Base-by-base conservation (phyloP, 2,888 invertebrate genomes). In the Drosophila hamatofila region DNA sequence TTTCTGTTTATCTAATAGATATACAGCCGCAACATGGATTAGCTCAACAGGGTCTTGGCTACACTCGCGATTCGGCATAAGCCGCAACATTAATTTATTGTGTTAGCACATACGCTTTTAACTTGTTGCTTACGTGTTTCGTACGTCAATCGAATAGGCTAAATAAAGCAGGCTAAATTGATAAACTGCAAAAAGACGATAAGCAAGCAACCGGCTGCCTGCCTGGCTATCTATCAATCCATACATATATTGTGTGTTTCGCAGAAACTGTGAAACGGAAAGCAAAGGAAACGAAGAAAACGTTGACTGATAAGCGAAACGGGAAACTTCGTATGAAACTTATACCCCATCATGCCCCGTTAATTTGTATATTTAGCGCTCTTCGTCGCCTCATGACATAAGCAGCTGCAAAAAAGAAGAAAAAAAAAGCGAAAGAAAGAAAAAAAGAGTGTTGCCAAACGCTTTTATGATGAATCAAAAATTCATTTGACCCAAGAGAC, bases 121-220 rank as follows among this genome's bases (percentile, higher is more conserved):
- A 33, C 21, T 63, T 57, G 44, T 1, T 72, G 85, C 73, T 59
- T 75, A 89, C 88, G 83, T 83, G 79, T 73, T 71, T 57, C 44
- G 55, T 66, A 72, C 85, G 80, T 88, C 90, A 88, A 81, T 75
- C 56, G 68, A 75, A 73, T 70, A 57, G 64, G 69, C 70, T 60
- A 83, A 72, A 72, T 75, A 81, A 78, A 81, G 48, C 48, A 48
- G 65, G 75, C 80, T 78, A 85, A 49, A 49, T 89, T 89, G 83
- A 83, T 83, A 89, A 79, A 72, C 76, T 71, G 69, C 62, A 68
- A 81, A 75, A 59, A 58, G n/a, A 68, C 65, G 83, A 83, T 83
- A 88, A 83, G 88, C 72, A 44, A 54, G 35, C 35, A 16, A n/a
- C 30, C 35, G 27, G 3, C 27, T 23, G 37, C 21, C 52, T 30